Evolutionary conservation across 2,888 invertebrate genomes (phyloP).

Genomic region (Callosobruchus maculatus): DNA sequence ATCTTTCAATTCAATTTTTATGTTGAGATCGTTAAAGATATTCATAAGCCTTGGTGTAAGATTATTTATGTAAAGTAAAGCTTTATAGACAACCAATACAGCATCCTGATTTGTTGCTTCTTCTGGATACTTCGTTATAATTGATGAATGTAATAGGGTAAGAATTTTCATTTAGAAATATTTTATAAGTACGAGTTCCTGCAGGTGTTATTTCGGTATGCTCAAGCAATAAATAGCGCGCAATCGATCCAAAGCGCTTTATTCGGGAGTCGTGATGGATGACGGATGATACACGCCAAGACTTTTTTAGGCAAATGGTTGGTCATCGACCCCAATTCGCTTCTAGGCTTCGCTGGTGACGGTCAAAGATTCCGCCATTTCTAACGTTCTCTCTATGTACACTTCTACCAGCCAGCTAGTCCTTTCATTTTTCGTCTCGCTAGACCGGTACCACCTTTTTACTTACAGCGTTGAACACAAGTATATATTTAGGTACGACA

Average conservation of each 20-base stretch:
- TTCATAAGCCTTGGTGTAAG: too few species aligned
- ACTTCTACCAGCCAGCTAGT: neutral
- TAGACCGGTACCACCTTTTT: neutral
- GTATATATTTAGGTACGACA: too few species aligned
- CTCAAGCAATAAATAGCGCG: neutral
- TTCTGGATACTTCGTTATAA: too few species aligned
- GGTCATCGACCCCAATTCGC: slow-evolving; percentile 21
- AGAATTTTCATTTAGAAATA: neutral
- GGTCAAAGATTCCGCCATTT: neutral
- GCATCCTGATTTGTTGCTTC: too few species aligned
- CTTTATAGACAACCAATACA: too few species aligned
- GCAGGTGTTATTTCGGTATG: too few species aligned
- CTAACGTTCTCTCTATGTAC: neutral
- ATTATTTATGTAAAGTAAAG: too few species aligned
- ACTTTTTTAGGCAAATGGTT: slow-evolving; percentile 20
- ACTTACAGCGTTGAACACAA: neutral
- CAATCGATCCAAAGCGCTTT: neutral
- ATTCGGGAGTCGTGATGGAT: neutral
- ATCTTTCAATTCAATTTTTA: too few species aligned
- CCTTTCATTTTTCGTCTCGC: neutral
- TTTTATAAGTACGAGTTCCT: too few species aligned
- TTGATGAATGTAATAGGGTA: too few species aligned
- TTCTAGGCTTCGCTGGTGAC: neutral
- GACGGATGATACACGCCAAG: slow-evolving; percentile 5
- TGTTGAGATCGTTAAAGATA: too few species aligned